A percentile compares a stretch with the other conserved stretches of the same genome.
Conservation (phyloP, 1,140 invertebrate species). For the Drosophila gunungcola region DNA sequence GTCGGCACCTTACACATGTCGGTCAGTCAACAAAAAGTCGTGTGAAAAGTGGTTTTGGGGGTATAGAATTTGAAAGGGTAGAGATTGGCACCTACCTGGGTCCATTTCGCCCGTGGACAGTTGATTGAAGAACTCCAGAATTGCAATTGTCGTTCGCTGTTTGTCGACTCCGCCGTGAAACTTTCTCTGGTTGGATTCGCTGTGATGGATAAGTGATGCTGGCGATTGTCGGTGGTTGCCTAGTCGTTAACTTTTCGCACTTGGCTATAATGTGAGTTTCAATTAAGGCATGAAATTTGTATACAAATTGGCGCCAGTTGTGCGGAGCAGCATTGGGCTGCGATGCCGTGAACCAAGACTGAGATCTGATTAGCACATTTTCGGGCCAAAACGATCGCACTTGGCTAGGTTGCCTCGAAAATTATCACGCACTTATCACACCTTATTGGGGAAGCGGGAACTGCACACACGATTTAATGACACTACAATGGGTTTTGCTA, state of each 20-base stretch:
- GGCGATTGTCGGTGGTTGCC: constrained; percentile 12
- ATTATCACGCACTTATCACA: constrained; percentile 84
- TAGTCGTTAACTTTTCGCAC: constrained; percentile 76
- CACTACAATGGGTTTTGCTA: constrained; percentile 19
- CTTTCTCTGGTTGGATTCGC: constrained; percentile 42
- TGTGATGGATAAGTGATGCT: not conserved
- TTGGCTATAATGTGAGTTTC: constrained; percentile 78
- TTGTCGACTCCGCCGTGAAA: constrained; percentile 33
- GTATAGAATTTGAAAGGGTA: not conserved
- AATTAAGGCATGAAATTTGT: constrained; percentile 81
- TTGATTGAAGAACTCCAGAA: constrained; percentile 73
- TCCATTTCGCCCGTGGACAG: constrained; percentile 65
- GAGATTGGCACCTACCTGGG: constrained; percentile 53
- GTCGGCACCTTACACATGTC: constrained; percentile 25
- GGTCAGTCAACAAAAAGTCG: not conserved
- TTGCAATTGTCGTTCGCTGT: constrained; percentile 44
- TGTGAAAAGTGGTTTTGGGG: too few species aligned
- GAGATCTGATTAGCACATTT: constrained; percentile 82
- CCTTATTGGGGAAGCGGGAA: constrained; percentile 48
- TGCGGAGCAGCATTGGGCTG: constrained; percentile 43
- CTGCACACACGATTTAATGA: constrained; percentile 40
- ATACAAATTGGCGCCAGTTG: constrained; percentile 74
- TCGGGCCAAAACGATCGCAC: constrained; percentile 52
- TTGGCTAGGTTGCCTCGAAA: constrained; percentile 53
- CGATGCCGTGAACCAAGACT: constrained; percentile 74